Evolutionary conservation across 1,140 invertebrate species (phyloP), one percentile per base, ranked within the genome.

Genomic region (Venturia canescens): DNA sequence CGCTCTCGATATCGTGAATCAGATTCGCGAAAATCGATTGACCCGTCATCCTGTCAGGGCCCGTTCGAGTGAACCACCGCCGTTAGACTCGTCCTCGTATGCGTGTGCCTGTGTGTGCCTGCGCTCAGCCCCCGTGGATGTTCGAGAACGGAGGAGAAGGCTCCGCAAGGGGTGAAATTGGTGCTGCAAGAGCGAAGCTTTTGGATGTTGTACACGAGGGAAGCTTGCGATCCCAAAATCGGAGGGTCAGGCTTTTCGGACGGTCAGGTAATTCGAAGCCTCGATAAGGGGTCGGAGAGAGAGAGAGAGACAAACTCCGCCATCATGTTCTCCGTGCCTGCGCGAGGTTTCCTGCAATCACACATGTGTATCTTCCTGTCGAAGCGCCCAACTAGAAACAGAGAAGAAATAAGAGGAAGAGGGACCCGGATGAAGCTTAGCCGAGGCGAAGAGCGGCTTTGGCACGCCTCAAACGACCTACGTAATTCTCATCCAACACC

Each of bases 401-500:
- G 53, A 63, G 57, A 38, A 63, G 21, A 48, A 78, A 67, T 18
- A 60, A 44, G 44, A 60, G 29, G 29, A 23, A 48, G 31, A 29
- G 48, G 13, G 29, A 50, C 29, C 16, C 27, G 53, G 74, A 31
- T 26, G 15, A 31, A 44, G 66, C 38, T 77, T 79, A 74, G 34
- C 31, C 34, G 48, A 38, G 71, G 29, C 21, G 29, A 71, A 74
- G 57, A 79, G 78, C 66, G 67, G 63, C 66, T 71, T 82, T 38
- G 84, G 83, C 83, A 87, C 84, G 85, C 87, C 88, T 90, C 90
- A 89, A 91, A 90, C 88, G 88, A 53, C 50, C 18, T 87, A 84
- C 87, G 87, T 87, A 89, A 89, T 88, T 90, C 88, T 90, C 88
- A 91, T 90, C 89, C 88, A 88, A 88, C 89, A 86, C 87, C 87